Percentiles rank a stretch among this genome's conserved stretches.
These are phyloP conservation scores for Pterocles orientalis DNA, from an alignment of 2,113 vertebrate genomes.

Conservation along the genomic window DNA sequence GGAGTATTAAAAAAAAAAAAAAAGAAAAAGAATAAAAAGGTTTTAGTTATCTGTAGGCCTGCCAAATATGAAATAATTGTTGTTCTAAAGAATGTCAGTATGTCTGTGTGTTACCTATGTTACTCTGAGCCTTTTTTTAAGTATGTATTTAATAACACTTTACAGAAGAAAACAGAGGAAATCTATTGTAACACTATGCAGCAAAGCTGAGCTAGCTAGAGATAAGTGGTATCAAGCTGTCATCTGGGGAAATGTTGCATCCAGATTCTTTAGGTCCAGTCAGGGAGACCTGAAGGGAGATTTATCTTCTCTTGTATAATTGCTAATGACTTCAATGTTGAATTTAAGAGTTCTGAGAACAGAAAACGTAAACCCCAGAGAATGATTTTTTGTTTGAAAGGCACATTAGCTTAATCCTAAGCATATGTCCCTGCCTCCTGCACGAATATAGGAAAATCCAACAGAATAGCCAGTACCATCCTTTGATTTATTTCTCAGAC, in stretches of 20 bases:
- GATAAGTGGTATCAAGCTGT: background rate
- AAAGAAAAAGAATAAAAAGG: background rate
- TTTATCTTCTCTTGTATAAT: background rate
- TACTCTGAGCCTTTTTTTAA: background rate
- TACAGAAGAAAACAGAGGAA: background rate
- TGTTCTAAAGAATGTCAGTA: background rate
- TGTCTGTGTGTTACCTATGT: background rate
- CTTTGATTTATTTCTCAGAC: conserved; percentile 44
- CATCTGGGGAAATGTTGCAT: background rate
- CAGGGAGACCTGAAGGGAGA: background rate
- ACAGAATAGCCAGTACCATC: background rate
- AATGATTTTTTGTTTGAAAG: conserved; percentile 24
- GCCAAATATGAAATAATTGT: background rate
- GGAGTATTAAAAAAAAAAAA: background rate
- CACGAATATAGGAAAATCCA: background rate
- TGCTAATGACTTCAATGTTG: background rate
- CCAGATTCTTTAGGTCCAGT: background rate
- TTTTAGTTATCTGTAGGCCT: background rate
- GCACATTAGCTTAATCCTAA: conserved; percentile 38
- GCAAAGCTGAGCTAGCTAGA: background rate
- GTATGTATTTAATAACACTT: background rate
- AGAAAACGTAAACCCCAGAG: conserved; percentile 24
- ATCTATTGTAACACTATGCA: background rate
- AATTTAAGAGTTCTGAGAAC: conserved; percentile 1
- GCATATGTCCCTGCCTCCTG: background rate